These are phyloP conservation scores for Xyrichtys novacula DNA, from an alignment of 2,797 vertebrate species.

Conservation along the genomic window DNA sequence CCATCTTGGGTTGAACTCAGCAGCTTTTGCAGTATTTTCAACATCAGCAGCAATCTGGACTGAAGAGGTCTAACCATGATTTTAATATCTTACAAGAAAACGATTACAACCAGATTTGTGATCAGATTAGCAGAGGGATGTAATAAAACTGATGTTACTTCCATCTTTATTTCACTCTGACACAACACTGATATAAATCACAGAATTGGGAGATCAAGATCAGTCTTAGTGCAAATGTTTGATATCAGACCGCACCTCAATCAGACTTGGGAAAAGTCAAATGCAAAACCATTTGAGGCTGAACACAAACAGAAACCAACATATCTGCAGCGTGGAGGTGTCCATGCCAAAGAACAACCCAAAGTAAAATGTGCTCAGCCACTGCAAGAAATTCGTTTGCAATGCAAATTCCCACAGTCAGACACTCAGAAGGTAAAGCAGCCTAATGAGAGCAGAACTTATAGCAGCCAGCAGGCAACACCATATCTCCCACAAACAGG, in stretches of 20 bases:
- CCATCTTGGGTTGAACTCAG: background rate
- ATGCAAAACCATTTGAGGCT: background rate
- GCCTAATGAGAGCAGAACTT: background rate
- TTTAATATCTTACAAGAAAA: background rate
- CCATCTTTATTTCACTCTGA: background rate
- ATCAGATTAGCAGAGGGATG: background rate
- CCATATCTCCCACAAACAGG: background rate
- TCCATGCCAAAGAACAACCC: background rate
- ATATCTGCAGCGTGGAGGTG: background rate
- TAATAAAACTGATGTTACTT: background rate
- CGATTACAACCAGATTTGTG: background rate
- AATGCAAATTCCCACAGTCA: background rate
- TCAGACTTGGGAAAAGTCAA: too few species aligned
- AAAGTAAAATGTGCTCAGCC: background rate
- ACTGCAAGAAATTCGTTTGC: background rate
- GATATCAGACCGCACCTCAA: background rate
- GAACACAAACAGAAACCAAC: background rate
- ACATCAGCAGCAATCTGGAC: background rate
- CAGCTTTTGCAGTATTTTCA: background rate
- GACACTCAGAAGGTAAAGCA: background rate
- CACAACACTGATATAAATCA: too few species aligned
- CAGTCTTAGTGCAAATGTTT: too few species aligned
- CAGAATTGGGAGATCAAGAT: background rate
- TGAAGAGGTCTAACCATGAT: background rate
- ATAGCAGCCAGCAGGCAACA: background rate